These are phyloP conservation scores for Pluvianellus socialis DNA, from an alignment of 2,113 vertebrate genomes.

Conservation along the genomic window DNA sequence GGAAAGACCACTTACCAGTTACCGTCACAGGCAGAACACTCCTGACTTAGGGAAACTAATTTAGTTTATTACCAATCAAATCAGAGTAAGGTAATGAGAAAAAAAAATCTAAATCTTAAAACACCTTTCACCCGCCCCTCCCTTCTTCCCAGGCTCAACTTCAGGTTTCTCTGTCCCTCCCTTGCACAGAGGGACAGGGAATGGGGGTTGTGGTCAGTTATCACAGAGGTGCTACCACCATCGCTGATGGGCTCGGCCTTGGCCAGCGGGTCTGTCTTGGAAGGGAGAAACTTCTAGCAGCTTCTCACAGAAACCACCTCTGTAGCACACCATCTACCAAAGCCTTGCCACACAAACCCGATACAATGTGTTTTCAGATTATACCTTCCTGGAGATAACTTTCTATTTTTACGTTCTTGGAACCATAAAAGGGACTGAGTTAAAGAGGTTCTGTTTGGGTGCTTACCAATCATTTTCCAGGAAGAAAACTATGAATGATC, in stretches of 20 bases:
- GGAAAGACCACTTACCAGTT: background rate
- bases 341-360: background rate
- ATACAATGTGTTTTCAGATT: conserved; percentile 1
- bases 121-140: background rate
- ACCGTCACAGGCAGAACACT: background rate
- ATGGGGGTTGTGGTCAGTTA: background rate
- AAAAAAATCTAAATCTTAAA: background rate
- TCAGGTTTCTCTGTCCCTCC: background rate
- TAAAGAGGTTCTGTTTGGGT: background rate
- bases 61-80: background rate
- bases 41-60: background rate
- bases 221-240: background rate
- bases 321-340: background rate
- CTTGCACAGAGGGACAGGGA: background rate
- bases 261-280: background rate
- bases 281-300: background rate
- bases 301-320: background rate
- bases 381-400: background rate
- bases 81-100: background rate
- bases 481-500: background rate
- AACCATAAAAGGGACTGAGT: background rate
- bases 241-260: background rate
- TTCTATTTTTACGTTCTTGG: background rate
- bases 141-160: background rate
- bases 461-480: background rate